These are phyloP conservation scores for Patella ulyssiponensis DNA, from an alignment of 2,888 invertebrate species.

Conservation along the genomic window DNA sequence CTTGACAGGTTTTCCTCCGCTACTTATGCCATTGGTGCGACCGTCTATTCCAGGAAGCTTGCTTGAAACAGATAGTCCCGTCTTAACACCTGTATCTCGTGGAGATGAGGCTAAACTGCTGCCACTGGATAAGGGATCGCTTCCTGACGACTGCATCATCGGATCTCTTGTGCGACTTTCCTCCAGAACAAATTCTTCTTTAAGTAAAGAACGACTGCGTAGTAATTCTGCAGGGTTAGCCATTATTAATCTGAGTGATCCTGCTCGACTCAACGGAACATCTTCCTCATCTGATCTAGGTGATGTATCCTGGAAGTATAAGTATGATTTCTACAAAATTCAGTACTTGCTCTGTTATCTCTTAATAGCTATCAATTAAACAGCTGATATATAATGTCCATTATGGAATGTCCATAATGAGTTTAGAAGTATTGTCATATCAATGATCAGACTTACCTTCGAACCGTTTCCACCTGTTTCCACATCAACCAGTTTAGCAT, in stretches of 20 bases:
- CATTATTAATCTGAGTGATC: constrained; percentile 26
- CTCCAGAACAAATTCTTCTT: constrained; percentile 64
- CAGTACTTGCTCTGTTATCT: no score
- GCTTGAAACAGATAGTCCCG: neutral
- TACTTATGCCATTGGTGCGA: neutral
- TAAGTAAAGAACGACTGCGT: constrained; percentile 56
- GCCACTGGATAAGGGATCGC: constrained; percentile 50
- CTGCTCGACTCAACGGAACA: neutral
- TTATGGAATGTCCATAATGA: no score
- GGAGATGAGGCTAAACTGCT: constrained; percentile 42
- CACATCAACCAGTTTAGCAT: no score
- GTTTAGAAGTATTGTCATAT: no score
- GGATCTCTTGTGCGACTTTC: constrained; percentile 63
- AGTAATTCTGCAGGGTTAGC: constrained; percentile 46
- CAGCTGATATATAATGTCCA: no score
- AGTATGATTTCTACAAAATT: no score
- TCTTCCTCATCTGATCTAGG: constrained; percentile 54
- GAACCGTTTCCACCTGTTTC: no score
- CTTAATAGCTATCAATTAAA: no score
- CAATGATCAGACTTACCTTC: no score
- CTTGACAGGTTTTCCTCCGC: neutral
- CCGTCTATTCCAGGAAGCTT: neutral
- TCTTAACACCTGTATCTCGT: constrained; percentile 32
- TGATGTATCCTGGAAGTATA: constrained; percentile 44
- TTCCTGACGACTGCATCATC: constrained; percentile 48